Conservation (phyloP, 1,140 invertebrate genomes). For the Bombus sibiricus region DNA sequence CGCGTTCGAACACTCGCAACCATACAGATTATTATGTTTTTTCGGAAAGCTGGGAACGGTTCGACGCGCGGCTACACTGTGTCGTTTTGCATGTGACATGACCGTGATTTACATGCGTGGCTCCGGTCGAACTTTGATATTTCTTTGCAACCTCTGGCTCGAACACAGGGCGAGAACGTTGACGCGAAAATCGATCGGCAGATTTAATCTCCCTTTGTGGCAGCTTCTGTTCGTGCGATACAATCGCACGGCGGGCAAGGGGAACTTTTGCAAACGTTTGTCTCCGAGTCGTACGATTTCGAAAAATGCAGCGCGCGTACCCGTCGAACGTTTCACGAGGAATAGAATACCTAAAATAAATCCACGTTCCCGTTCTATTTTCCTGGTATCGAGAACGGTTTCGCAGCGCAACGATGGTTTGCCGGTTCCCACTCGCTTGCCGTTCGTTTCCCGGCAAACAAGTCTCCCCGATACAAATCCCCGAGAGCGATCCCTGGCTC, state of each 20-base stretch:
- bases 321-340: not conserved
- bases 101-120: conserved; percentile 23
- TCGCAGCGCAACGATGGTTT: not conserved
- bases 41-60: not conserved
- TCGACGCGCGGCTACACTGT: not conserved
- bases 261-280: not conserved
- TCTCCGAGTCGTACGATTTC: not conserved
- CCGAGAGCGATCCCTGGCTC: not conserved
- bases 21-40: conserved; percentile 20
- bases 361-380: not conserved
- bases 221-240: not conserved
- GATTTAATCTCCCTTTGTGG: conserved; percentile 38
- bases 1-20: not conserved
- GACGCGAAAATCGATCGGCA: conserved; percentile 1
- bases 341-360: not conserved
- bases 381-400: not conserved
- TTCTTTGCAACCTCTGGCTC: conserved; percentile 12
- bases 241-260: not conserved
- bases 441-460: not conserved
- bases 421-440: too few species aligned
- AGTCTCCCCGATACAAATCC: conserved; percentile 17
- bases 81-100: conserved; percentile 22
- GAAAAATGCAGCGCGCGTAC: not conserved
- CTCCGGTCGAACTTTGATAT: conserved; percentile 14
- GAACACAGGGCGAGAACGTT: not conserved